Base-by-base conservation (phyloP, 1,140 invertebrate genomes). In the Pseudomyrmex flavicornis region DNA sequence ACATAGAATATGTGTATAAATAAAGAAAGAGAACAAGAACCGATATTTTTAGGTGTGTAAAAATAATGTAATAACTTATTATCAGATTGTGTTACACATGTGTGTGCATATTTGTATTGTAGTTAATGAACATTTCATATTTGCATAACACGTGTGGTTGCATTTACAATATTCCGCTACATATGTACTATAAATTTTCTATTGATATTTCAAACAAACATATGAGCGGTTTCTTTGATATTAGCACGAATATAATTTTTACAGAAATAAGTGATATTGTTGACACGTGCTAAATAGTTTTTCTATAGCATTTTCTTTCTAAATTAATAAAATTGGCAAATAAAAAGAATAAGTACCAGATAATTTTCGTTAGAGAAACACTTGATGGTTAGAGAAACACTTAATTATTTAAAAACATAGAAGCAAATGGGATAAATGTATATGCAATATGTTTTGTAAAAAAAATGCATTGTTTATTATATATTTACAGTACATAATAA, bases 51-150 rank as follows among this genome's bases (percentile, higher is more conserved):
- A 35, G n/a, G n/a, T 54, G 65, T 79, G 58, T 26, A 50, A 26
- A 15, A 83, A 73, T 70, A 68, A 83, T 86, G 73, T 82, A 75
- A 77, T 69, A 73, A 74, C 66, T 82, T 83, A 74, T 46, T 12
- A 74, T 20, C 10, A 59, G n/a, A 35, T 46, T 35, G 35, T 35
- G 5, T 35, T 35, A 35, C 35, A 35, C 35, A 73, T 17, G 10
- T 83, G 68, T 22, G 65, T 77, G 44, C 68, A 63, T 48, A 75
- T 83, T 59, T 83, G 7, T 35, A 50, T 86, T 76, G 48, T 12
- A 13, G 7, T 56, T 2, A n/a, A 54, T 48, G 44, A 54, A 54
- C 59, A 82, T 52, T 86, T 83, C 66, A 15, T 15, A 76, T 22
- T 66, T 8, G 5, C 17, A 12, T 50, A 26, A 66, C 20, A 26